A percentile compares a stretch with the other conserved stretches of the same genome.
Evolutionary conservation across 2,888 invertebrate species (phyloP).

Genomic region (Isotomurus palustris): DNA sequence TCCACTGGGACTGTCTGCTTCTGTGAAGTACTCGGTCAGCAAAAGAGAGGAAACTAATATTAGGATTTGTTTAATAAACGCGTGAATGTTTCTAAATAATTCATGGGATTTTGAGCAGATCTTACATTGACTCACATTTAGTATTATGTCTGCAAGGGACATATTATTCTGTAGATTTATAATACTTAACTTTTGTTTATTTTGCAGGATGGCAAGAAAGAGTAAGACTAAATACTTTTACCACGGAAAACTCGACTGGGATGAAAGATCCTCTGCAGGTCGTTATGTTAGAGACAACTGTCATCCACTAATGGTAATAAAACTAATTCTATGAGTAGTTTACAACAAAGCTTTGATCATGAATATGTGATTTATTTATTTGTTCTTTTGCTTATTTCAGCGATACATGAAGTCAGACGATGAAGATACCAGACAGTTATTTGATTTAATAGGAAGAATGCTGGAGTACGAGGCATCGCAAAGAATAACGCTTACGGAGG

Average conservation of each 20-base stretch:
- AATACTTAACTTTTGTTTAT: no score
- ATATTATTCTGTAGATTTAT: conserved; percentile 9
- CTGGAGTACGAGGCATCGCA: conserved; percentile 93
- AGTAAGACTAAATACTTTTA: conserved; percentile 98
- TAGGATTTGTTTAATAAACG: not conserved
- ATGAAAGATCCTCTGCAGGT: conserved; percentile 91
- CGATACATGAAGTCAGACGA: conserved; percentile 55
- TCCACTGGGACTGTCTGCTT: conserved; percentile 30
- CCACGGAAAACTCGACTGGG: conserved; percentile 96
- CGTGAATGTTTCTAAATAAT: no score
- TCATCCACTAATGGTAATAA: conserved; percentile 80
- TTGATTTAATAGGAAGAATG: conserved; percentile 93
- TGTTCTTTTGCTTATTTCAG: conserved; percentile 20
- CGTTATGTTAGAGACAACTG: conserved; percentile 97
- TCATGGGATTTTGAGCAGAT: no score
- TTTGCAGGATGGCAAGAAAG: conserved; percentile 72
- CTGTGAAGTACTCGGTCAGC: conserved; percentile 32
- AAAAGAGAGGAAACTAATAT: conserved; percentile 27
- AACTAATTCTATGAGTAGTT: not conserved
- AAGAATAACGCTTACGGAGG: conserved; percentile 80
- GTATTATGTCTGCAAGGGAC: not conserved
- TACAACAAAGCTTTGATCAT: not conserved
- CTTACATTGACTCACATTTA: no score
- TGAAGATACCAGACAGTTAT: conserved; percentile 85
- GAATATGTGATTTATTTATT: not conserved